Base-by-base conservation (phyloP, 2,113 vertebrate genomes). In the Aix galericulata region DNA sequence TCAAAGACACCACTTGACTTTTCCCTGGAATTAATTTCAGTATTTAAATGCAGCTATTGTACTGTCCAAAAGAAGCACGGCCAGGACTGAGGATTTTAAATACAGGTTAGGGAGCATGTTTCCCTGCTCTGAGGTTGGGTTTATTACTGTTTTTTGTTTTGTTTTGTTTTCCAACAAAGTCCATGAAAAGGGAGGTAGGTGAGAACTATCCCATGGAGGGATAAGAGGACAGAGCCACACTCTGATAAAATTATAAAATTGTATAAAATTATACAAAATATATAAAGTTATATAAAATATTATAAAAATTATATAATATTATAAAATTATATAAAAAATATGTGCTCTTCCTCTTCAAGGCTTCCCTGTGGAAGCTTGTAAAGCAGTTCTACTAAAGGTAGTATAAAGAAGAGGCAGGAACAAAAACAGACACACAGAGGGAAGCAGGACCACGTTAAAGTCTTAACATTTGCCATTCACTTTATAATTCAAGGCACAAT, bases 401-500 rank as follows among this genome's bases (percentile, higher is more conserved):
- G 29, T 66, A 9, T 25, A 42, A 25, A 52, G 56, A 72, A 87
- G 71, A 93, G 25, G 56, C 7, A 69, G 62, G 32, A 74, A 58
- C 0, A 2, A 88, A 66, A 80, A 78, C 18, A 86, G 46, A 36
- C 8, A 9, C 3, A 3, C 17, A 73, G 58, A 75, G 20, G 52
- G 48, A 81, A 69, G 76, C 48, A 34, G 73, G 25, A 93, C 34
- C 27, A 38, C 17, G 63, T 64, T n/a, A 25, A 48, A 94, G 67
- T 86, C 82, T 86, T 62, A 63, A 88, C 79, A 87, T 82, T 82
- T 82, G 79, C 90, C 0, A 1, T 78, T 94, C 69, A 26, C 72
- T 94, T 90, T 94, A 36, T 81, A 95, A 94, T 95, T 96, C 95
- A 94, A 86, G 78, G 60, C 89, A 93, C 84, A 90, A 67, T 68